phyloP scores from a whole-genome alignment of 2,113 vertebrate species.

The human region DNA sequence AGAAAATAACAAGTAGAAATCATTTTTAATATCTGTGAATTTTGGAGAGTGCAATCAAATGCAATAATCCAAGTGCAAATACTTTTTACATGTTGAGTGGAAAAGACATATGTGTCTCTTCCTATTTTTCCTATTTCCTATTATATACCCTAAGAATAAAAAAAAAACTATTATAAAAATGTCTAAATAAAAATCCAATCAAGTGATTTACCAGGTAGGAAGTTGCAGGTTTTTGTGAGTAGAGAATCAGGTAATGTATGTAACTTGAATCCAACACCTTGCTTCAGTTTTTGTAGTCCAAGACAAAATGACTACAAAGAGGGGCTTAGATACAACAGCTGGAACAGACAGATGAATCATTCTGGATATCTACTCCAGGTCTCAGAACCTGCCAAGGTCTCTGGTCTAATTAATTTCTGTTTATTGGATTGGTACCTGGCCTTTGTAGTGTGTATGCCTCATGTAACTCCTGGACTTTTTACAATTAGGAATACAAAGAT shows the following conservation, averaged over 20 bases:
- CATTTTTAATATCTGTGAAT: not conserved
- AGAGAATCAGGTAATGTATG: not conserved
- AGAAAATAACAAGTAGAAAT: constrained; percentile 21
- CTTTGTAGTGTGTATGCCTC: not conserved
- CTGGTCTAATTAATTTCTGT: constrained; percentile 2
- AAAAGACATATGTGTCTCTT: not conserved
- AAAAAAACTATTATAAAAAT: not conserved
- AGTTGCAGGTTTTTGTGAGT: not conserved
- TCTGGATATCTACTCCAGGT: not conserved
- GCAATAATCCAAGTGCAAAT: not conserved
- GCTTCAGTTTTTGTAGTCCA: constrained; percentile 14
- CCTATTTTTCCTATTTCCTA: not conserved
- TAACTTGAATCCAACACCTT: not conserved
- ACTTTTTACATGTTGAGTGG: not conserved
- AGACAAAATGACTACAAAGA: not conserved
- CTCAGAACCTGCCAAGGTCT: not conserved
- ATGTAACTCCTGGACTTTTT: not conserved
- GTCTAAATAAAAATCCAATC: not conserved
- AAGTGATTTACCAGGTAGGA: not conserved
- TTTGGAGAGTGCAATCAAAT: not conserved
- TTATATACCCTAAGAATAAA: not conserved
- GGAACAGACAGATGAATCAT: not conserved
- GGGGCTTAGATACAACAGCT: not conserved
- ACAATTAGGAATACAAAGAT: not conserved
- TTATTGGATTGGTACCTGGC: not conserved